Evolutionary conservation across 2,888 invertebrate species (phyloP), one percentile per base, ranked within the genome.

Genomic region (Kryphioiulus occultus): DNA sequence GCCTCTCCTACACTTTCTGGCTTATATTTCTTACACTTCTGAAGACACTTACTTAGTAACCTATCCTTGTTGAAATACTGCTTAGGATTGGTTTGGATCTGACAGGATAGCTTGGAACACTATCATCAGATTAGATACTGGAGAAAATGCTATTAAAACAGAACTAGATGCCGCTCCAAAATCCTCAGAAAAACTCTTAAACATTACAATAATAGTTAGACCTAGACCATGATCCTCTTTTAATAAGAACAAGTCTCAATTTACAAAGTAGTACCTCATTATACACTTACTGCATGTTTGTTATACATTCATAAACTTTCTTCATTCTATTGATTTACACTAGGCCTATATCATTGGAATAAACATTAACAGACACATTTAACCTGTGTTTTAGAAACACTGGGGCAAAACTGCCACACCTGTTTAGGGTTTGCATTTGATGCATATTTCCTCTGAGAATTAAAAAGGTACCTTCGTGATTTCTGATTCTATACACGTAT

Each of bases 241-340:
- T 68, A 68, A 68, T 68, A 68, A 68, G 59, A 68, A 68, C 68
- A 47, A 68, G 26, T 68, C 26, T 68, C 22, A 68, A 68, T 68
- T 68, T 68, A 68, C 68, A 68, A 68, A 68, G 68, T 68, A 59
- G 68, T 68, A 68, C 68, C 26, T 68, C 68, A 68, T 26, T 68
- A 68, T 68, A 68, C 68, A 68, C 68, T 68, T 68, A 68, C 68
- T 22, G 68, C 22, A n/a, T 26, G 68, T 68, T 68, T 68, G 68
- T 68, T 3, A 22, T 68, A 68, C 22, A 26, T 26, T 68, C 68
- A 22, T 68, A 68, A 22, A 68, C 22, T 68, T 68, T 68, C 68
- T 7, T 68, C 68, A 26, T 26, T 9, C 5, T 47, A 3, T 26
- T 26, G 26, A 68, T 68, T 68, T 68, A 68, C 68, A 68, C 68